Percentiles rank a stretch among this genome's conserved stretches.
Evolutionary conservation across 23 tunicate species (phyloP).

Genomic region (Ascidia mentula): DNA sequence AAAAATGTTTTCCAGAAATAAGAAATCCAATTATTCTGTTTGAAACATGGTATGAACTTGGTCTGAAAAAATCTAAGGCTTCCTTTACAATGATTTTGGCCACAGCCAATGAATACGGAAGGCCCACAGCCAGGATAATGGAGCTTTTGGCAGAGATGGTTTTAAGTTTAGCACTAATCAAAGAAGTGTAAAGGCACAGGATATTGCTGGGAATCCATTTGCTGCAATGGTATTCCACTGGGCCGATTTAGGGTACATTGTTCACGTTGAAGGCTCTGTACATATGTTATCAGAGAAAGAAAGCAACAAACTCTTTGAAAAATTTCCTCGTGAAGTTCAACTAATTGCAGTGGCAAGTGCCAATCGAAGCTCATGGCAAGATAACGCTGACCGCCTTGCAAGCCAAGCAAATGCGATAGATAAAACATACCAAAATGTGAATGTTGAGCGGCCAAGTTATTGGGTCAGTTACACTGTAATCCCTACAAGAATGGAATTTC

Average conservation of each 20-base stretch:
- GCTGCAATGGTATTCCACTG: constrained; percentile 72
- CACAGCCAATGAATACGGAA: constrained; percentile 34
- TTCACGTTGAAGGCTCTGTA: constrained; percentile 69
- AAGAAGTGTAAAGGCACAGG: constrained; percentile 39
- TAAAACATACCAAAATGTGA: background rate
- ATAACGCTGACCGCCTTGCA: background rate
- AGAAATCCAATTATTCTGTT: constrained; percentile 49
- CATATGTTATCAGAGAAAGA: constrained; percentile 42
- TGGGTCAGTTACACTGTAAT: constrained; percentile 43
- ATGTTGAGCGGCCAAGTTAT: constrained; percentile 30
- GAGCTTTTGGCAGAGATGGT: constrained; percentile 63
- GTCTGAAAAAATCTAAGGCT: constrained; percentile 15
- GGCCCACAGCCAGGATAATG: constrained; percentile 70
- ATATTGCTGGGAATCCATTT: constrained; percentile 40
- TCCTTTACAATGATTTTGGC: constrained; percentile 72
- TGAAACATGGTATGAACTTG: constrained; percentile 31
- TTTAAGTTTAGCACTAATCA: constrained; percentile 61
- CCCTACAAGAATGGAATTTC: constrained; percentile 51
- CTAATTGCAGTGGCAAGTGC: constrained; percentile 65
- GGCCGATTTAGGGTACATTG: constrained; percentile 25
- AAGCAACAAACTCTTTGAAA: constrained; percentile 37
- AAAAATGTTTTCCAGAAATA: too few relatives aligned
- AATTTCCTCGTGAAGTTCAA: constrained; percentile 56
- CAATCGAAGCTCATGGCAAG: constrained; percentile 39
- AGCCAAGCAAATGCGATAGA: background rate